Percentiles rank a stretch among this genome's conserved stretches.
phyloP scores from a whole-genome alignment of 30 jellyfish, hydroid and myxozoan species.

The Turritopsis dohrnii region DNA sequence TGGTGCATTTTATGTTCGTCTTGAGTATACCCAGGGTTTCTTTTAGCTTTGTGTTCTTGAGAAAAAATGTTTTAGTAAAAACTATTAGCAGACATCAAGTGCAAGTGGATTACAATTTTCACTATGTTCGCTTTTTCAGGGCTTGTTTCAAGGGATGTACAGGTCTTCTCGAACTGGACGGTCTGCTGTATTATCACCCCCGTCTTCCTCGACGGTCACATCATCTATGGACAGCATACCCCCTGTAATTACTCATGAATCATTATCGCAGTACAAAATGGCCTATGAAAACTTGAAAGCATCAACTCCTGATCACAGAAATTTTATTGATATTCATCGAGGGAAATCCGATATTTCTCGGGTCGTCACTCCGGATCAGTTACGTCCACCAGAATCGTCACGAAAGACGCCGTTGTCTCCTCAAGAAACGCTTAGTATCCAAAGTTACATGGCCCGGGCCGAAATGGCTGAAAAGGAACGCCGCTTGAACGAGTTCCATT shows the following conservation, averaged over 20 bases:
- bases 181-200: not conserved
- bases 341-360: slow-evolving; percentile 16
- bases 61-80: no score
- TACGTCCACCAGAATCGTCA: not conserved
- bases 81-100: no score
- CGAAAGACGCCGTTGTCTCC: slow-evolving; percentile 20
- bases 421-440: slow-evolving; percentile 14
- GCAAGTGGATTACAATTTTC: no score
- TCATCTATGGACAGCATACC: not conserved
- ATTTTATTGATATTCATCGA: not conserved
- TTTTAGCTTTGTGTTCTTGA: no score
- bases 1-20: no score
- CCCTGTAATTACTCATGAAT: not conserved
- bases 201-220: not conserved
- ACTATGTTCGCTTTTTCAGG: not conserved
- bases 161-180: not conserved
- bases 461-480: slow-evolving; percentile 11
- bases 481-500: not conserved
- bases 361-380: slow-evolving; percentile 2
- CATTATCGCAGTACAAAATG: not conserved
- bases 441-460: not conserved
- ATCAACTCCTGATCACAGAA: slow-evolving; percentile 1
- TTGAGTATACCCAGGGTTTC: no score
- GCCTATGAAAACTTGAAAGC: not conserved
- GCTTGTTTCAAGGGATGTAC: not conserved